Conservation (phyloP, 1,140 invertebrate species). For the Mamestra configurata region DNA sequence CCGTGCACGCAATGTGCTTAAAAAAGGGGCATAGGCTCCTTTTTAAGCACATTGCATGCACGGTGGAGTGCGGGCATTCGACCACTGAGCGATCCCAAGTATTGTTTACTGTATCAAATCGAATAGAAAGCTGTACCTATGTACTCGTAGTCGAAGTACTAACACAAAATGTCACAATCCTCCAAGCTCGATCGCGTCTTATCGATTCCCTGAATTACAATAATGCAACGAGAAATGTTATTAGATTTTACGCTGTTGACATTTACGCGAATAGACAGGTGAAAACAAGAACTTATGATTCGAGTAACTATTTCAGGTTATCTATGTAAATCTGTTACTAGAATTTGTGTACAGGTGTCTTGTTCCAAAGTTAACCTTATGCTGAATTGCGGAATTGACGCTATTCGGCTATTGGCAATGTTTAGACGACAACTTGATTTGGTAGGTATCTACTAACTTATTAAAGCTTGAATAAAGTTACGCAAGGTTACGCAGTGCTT, state of each 20-base stretch:
- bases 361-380: conserved; percentile 19
- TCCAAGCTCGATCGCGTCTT: conserved; percentile 23
- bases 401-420: neutral
- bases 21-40: too few species aligned
- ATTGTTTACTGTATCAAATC: too few species aligned
- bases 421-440: neutral
- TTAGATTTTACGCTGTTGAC: conserved; percentile 22
- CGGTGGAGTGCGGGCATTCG: too few species aligned
- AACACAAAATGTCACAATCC: neutral
- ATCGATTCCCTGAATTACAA: conserved; percentile 52
- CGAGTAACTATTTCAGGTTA: conserved; percentile 24
- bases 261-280: conserved; percentile 31
- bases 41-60: too few species aligned
- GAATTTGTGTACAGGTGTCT: conserved; percentile 30
- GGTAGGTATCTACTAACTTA: neutral
- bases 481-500: too few species aligned
- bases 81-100: too few species aligned
- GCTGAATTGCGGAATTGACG: neutral
- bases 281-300: conserved; percentile 32
- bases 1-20: too few species aligned
- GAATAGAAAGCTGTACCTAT: neutral
- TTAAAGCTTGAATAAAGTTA: neutral
- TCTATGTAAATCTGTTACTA: conserved; percentile 16
- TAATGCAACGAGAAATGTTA: conserved; percentile 43
- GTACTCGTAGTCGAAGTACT: neutral